Evolutionary conservation across 1,140 invertebrate genomes (phyloP).

Genomic region (Dryas iulia): DNA sequence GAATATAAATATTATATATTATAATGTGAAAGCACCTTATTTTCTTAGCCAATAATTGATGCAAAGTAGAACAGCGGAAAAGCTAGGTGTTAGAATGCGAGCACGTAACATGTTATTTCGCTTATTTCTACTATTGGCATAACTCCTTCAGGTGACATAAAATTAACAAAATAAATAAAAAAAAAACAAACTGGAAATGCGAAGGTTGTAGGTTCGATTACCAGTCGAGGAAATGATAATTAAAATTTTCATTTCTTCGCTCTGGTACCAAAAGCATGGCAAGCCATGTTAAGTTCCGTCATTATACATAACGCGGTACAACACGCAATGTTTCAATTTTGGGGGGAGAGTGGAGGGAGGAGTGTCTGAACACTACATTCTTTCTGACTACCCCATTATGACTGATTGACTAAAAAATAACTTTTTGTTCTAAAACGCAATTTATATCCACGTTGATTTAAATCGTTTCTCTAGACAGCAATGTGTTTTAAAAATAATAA

Average conservation of each 20-base stretch:
- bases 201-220: too few species aligned
- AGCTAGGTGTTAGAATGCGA: not conserved
- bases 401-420: not conserved
- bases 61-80: not conserved
- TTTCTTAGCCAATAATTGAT: not conserved
- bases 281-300: too few species aligned
- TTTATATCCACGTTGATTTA: not conserved
- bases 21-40: not conserved
- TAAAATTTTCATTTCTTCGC: too few species aligned
- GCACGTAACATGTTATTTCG: not conserved
- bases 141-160: not conserved
- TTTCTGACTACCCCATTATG: too few species aligned
- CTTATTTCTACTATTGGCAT: not conserved
- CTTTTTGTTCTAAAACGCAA: not conserved
- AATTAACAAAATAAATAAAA: not conserved
- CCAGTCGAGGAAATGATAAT: too few species aligned
- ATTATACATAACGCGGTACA: too few species aligned
- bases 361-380: too few species aligned
- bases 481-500: conserved; percentile 23
- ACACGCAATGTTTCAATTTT: too few species aligned
- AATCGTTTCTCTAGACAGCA: conserved; percentile 18
- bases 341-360: too few species aligned
- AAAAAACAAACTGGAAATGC: not conserved
- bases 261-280: too few species aligned
- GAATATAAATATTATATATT: not conserved